Base-by-base conservation (phyloP, 35 echinoderm and acorn worm genomes). In the Holothuria glaberrima region DNA sequence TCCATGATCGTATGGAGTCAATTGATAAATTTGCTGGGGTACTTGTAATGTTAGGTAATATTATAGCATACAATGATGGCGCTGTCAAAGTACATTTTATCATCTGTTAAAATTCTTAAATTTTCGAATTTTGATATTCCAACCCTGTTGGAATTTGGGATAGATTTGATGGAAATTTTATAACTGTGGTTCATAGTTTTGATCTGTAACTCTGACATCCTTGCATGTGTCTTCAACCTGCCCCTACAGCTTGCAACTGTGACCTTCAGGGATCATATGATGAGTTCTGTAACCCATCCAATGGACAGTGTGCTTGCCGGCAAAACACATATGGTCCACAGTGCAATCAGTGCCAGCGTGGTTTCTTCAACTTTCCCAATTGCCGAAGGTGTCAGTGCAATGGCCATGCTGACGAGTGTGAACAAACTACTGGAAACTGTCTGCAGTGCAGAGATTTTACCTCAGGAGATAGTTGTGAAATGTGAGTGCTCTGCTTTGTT, bases 281-380 rank as follows among this genome's bases (percentile, higher is more conserved):
- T 30, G 78, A 78, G 30, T 94, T 98, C 74, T 98, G 95, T 63
- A 90, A 98, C 57, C 79, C 69, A 44, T 20, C 71, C 56, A 89
- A 86, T 16, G 95, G 95, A 1, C 87, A 90, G 73, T 98, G 95
- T 86, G 59, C 78, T 22, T 98, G 95, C 45, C 79, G 59, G 30
- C 70, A 90, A 36, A 94, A 98, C 28, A 86, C 88, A 6, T 98
- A 92, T 46, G 95, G 95, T 13, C 92, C 88, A 34, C 88, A 86
- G 54, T 98, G 95, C 67, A 90, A 98, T 72, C 67, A 90, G 46
- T 98, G 95, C 28, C 82, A 92, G 25, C 80, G 70, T 45, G 95
- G 95, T 12, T 93, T 90, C 92, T 98, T 64, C 86, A 98, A 93
- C 80, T 98, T 98, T 87, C 95, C 95, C 50, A 98, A 94, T 90